Base-by-base conservation (phyloP, 1,140 invertebrate genomes). In the Drosophila micromelanica region DNA sequence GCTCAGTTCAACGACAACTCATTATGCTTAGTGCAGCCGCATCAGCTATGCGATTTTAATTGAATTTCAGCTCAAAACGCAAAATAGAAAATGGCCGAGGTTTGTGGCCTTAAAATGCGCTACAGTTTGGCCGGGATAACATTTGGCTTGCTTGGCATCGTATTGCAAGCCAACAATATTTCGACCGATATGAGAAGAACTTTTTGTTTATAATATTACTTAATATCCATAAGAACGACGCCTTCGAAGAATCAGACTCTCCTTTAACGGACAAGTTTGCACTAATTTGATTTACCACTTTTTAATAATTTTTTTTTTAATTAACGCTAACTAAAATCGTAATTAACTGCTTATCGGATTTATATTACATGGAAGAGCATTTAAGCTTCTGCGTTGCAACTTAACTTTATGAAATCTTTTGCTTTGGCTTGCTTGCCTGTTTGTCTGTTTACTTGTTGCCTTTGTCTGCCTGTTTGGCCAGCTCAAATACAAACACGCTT, bases 61-160 rank as follows among this genome's bases (percentile, higher is more conserved):
- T 76, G 80, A 77, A 80, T 84, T 80, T 76, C 69, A 70, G 65
- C 80, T 80, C 73, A 60, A 55, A 81, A 49, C 55, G 48, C 46
- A 49, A 5, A 57, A 48, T 65, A 35, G 1, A 35, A 35, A 35
- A 7, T 35, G 46, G 42, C 30, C 46, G 32, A 42, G 68, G 20
- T 2, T 60, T 63, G 42, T 37, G 63, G 57, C 9, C 38, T 30
- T n/a, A 27, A 48, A 48, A 48, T 30, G 17, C 43, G 9, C 17
- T 11, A 20, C 17, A n/a, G 2, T 2, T 11, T 45, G 15, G 1
- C 43, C 11, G 17, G 4, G 30, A 8, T 8, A 32, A 7, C 32
- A 35, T 35, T 35, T 2, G 32, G 0, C 8, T 2, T 35, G 6
- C 20, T 23, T 23, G 20, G 3, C 2, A 23, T 32, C 30, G 2